Evolutionary conservation across 2,888 invertebrate genomes (phyloP).

Genomic region (Achlya flavicornis): DNA sequence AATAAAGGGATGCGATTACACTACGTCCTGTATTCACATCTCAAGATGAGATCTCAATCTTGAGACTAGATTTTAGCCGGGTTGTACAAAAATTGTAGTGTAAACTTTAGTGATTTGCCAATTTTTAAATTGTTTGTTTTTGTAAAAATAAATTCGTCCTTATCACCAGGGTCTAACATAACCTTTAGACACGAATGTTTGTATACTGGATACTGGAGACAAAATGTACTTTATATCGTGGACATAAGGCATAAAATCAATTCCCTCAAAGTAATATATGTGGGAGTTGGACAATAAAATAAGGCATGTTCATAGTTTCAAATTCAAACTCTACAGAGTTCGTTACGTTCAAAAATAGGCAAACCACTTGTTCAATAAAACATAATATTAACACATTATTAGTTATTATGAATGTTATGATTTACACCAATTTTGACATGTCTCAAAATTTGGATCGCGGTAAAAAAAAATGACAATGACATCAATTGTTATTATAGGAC

Average conservation of each 20-base stretch:
- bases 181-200: too few species aligned
- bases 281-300: too few species aligned
- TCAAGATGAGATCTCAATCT: background rate
- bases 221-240: background rate
- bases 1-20: conserved; percentile 20
- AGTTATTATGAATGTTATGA: too few species aligned
- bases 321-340: conserved; percentile 51
- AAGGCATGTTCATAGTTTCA: too few species aligned
- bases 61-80: background rate
- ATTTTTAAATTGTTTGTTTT: conserved; percentile 46
- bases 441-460: too few species aligned
- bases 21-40: conserved; percentile 10
- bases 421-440: too few species aligned
- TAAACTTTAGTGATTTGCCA: conserved; percentile 52
- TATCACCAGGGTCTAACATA: too few species aligned
- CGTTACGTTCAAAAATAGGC: conserved; percentile 59
- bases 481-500: too few species aligned
- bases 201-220: too few species aligned
- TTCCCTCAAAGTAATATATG: too few species aligned
- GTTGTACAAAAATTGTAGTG: background rate
- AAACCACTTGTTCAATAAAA: conserved; percentile 48
- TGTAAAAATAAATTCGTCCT: too few species aligned
- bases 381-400: conserved; percentile 33
- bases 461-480: too few species aligned
- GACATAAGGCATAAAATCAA: background rate